Conservation (phyloP, 2,113 vertebrate species). For the Agapornis roseicollis region DNA sequence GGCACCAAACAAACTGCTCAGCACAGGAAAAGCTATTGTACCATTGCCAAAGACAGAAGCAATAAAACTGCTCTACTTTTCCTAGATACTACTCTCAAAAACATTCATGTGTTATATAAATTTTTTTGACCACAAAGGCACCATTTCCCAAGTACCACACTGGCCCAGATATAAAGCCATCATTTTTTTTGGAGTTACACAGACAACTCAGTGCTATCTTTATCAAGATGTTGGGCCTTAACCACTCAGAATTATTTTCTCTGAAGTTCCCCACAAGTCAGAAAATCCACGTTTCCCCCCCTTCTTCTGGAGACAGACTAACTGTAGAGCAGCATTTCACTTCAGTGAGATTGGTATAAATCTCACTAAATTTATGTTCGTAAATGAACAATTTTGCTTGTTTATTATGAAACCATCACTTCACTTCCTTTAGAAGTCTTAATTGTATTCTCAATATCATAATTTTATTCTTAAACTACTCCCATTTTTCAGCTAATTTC, state of each 20-base stretch:
- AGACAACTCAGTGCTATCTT: neutral
- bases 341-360: neutral
- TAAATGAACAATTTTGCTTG: neutral
- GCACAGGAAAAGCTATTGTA: neutral
- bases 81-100: neutral
- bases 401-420: neutral
- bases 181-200: neutral
- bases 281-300: fast-evolving
- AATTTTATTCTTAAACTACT: neutral
- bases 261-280: neutral
- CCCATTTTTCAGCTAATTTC: neutral
- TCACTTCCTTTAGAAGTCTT: neutral
- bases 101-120: neutral
- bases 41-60: neutral
- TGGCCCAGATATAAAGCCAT: neutral
- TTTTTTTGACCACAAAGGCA: neutral
- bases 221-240: neutral
- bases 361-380: neutral
- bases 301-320: neutral
- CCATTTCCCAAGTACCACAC: neutral
- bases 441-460: neutral
- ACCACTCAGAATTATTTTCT: neutral
- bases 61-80: neutral
- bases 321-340: neutral
- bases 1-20: neutral